Percentiles rank a stretch among this genome's conserved stretches.
Evolutionary conservation across 2,888 invertebrate genomes (phyloP).

Genomic region (Raillietiella orientalis): DNA sequence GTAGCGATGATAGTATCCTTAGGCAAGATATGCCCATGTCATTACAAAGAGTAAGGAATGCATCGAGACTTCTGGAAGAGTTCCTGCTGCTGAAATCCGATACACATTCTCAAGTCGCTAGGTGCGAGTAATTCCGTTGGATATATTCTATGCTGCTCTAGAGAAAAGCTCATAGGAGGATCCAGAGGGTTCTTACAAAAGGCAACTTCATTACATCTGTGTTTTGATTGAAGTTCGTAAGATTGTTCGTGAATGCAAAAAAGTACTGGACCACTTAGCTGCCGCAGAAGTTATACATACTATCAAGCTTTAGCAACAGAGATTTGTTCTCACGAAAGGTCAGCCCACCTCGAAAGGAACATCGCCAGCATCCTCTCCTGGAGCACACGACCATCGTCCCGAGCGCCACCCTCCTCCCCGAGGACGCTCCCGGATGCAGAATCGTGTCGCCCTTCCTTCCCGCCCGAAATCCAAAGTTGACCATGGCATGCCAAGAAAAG

Average conservation of each 20-base stretch:
- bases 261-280: conserved; percentile 83
- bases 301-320: too few species aligned
- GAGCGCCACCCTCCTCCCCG: too few species aligned
- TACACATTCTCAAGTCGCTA: conserved; percentile 83
- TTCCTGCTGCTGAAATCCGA: conserved; percentile 72
- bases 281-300: conserved; percentile 95
- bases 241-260: conserved; percentile 85
- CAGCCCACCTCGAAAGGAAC: too few species aligned
- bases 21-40: conserved; percentile 96
- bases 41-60: conserved; percentile 69
- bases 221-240: conserved; percentile 95
- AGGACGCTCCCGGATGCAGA: too few species aligned
- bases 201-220: conserved; percentile 74
- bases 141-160: conserved; percentile 11
- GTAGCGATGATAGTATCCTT: conserved; percentile 75
- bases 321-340: too few species aligned
- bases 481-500: too few species aligned
- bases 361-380: too few species aligned
- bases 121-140: conserved; percentile 15
- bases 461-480: too few species aligned
- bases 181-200: conserved; percentile 89
- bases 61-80: conserved; percentile 72
- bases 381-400: too few species aligned
- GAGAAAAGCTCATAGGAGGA: conserved; percentile 70
- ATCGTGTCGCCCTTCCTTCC: too few species aligned